Conservation (phyloP, 2,888 invertebrate genomes). For the Odontomyia ornata region DNA sequence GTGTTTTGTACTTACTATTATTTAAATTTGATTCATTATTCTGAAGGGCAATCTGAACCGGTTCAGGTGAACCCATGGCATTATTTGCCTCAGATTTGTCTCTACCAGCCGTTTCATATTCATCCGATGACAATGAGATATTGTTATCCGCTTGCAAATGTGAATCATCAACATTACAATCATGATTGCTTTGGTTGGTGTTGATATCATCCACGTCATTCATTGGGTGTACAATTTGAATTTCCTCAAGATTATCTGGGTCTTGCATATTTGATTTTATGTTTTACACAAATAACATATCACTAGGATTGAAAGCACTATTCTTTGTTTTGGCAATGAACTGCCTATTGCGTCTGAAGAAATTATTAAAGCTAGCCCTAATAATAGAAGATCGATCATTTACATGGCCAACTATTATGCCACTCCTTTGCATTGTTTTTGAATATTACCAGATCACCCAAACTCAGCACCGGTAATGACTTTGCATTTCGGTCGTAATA, state of each 20-base stretch:
- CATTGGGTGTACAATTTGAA: not conserved
- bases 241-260: not conserved
- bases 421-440: not conserved
- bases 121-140: not conserved
- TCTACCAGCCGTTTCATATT: not conserved
- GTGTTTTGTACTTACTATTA: no score
- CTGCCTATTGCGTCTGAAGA: not conserved
- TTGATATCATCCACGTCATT: not conserved
- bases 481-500: not conserved
- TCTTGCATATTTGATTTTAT: not conserved
- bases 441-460: not conserved
- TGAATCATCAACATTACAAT: not conserved
- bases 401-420: not conserved
- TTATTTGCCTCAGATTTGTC: not conserved
- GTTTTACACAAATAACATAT: not conserved
- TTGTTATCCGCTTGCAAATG: not conserved
- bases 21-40: no score
- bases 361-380: not conserved
- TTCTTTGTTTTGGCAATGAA: constrained; percentile 13
- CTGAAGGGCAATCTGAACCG: no score
- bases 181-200: no score
- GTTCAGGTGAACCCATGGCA: no score
- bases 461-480: not conserved
- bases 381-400: not conserved
- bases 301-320: not conserved